Evolutionary conservation across 2,888 invertebrate species (phyloP), one percentile per base, ranked within the genome.

Genomic region (Ischnus inquisitorius): DNA sequence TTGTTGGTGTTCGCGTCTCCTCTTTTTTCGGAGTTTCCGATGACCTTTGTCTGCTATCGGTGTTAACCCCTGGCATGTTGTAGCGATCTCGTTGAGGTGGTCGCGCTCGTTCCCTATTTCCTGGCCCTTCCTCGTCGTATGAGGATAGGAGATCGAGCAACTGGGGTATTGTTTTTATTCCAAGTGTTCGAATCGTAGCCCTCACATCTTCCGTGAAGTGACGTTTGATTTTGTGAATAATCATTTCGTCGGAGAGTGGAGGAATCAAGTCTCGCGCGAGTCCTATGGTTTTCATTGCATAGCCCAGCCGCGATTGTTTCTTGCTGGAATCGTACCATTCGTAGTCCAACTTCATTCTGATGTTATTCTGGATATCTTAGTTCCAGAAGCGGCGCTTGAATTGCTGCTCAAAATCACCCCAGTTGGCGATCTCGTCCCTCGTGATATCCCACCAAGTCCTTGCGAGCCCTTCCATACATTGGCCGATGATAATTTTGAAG

Each of bases 161-260:
- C 1, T 16, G 16, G 0, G 34, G 1, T 12, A 65, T 12, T 19
- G 28, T 16, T 1, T 12, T 3, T 0, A 75, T 22, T 3, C 51
- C 22, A 0, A 34, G 48, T 0, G 64, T 75, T 2, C 75, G 48
- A 2, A 75, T 64, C 0, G 75, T 75, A 1, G 75, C 51, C 6
- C 75, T 22, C 0, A 75, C 64, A 8, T 74, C 75, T 28, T 74
- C 74, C 0, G 72, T 10, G 12, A 62, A 74, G 46, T 74, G 72
- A 16, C 64, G 5, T 39, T 51, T 64, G 6, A 75, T 48, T 39
- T 75, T 75, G 22, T 48, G 3, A 0, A 48, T 16, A 1, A 75
- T 48, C 16, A 46, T 62, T 3, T 10, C 14, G 1, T 74, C 74
- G 3, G 25, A 10, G 1, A 62, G 34, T 3, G 28, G 48, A 0